Conservation (phyloP, 1,140 invertebrate genomes). For the Metaphire vulgaris region DNA sequence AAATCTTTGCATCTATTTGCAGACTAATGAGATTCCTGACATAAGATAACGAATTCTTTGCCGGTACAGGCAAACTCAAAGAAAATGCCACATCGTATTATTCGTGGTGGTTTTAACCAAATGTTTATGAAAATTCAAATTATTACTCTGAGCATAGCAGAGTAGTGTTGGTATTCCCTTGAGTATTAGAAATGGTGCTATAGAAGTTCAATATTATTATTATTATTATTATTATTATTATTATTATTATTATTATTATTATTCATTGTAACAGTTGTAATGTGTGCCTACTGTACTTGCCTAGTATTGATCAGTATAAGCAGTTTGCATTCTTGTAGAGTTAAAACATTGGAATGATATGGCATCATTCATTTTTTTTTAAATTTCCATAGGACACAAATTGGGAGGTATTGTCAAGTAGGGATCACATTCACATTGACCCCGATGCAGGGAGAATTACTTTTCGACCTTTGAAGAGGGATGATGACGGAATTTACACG, state of each 20-base stretch:
- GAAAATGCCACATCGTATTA: too few species aligned
- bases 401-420: not conserved
- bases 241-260: too few species aligned
- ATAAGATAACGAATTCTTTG: too few species aligned
- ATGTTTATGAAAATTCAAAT: not conserved
- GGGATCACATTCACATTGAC: constrained; percentile 12
- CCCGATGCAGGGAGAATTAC: constrained; percentile 16
- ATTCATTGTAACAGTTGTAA: too few species aligned
- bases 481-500: constrained; percentile 80
- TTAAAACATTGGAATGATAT: not conserved
- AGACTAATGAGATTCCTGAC: too few species aligned
- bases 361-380: not conserved
- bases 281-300: too few species aligned
- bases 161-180: constrained; percentile 11
- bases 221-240: too few species aligned
- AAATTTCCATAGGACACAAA: constrained; percentile 4
- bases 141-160: not conserved
- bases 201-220: too few species aligned
- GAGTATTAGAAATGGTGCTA: too few species aligned
- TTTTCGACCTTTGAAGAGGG: constrained; percentile 56
- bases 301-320: not conserved
- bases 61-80: too few species aligned
- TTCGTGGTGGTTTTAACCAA: too few species aligned
- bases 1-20: not conserved
- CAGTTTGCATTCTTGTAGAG: not conserved